Percentiles rank a stretch among this genome's conserved stretches.
These are phyloP conservation scores for Polymixis lichenea DNA, from an alignment of 2,888 invertebrate species.

Conservation along the genomic window DNA sequence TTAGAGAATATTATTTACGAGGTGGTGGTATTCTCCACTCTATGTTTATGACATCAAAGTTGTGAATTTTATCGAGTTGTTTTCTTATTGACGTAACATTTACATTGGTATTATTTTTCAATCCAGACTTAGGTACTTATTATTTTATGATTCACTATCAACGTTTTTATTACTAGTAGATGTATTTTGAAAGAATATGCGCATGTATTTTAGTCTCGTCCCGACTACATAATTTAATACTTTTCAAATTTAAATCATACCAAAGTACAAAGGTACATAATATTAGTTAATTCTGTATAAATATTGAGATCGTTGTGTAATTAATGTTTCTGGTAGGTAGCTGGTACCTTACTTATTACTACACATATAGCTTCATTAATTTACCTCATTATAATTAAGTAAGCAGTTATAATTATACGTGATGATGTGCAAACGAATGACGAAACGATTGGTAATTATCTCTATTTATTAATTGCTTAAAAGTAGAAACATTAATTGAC, in stretches of 20 bases:
- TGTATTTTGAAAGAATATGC: neutral
- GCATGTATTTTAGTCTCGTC: neutral
- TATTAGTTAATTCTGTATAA: conserved; percentile 5
- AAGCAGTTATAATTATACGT: conserved; percentile 21
- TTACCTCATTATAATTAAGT: conserved; percentile 20
- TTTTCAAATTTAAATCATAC: neutral
- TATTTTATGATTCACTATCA: neutral
- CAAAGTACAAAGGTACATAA: neutral
- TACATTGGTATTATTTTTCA: conserved; percentile 53
- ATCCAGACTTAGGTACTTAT: conserved; percentile 11
- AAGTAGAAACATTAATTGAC: conserved; percentile 8
- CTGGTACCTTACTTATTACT: neutral
- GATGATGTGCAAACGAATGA: conserved; percentile 4
- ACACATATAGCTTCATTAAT: neutral
- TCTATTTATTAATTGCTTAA: conserved; percentile 34
- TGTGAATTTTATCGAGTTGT: conserved; percentile 49
- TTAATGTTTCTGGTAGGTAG: neutral
- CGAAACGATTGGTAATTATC: conserved; percentile 13
- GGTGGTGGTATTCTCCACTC: conserved; percentile 55
- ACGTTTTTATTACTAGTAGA: neutral
- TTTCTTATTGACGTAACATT: conserved; percentile 57
- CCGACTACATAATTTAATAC: neutral
- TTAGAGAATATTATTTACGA: conserved; percentile 13
- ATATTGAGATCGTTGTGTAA: neutral
- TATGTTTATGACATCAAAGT: conserved; percentile 24